These are phyloP conservation scores for Charina bottae DNA, from an alignment of 2,113 vertebrate species.

Conservation along the genomic window DNA sequence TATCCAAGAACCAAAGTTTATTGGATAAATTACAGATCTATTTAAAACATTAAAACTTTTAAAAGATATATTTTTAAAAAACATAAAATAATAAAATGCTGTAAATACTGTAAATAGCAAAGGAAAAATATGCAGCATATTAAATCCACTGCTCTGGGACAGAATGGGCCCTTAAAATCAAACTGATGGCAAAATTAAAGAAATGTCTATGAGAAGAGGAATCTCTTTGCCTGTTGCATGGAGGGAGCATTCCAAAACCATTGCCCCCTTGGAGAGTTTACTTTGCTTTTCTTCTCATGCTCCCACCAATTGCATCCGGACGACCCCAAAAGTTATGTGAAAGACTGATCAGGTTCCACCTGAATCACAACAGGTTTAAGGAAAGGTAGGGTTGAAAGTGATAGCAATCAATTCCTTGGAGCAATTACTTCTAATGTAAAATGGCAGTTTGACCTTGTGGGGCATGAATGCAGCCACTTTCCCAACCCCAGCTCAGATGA, in stretches of 20 bases:
- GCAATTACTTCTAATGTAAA: neutral
- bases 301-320: neutral
- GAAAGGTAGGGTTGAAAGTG: neutral
- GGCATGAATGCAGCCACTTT: accelerated
- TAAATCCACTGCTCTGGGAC: too few relatives aligned
- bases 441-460: accelerated
- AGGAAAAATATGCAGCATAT: too few relatives aligned
- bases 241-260: neutral
- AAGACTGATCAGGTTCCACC: neutral
- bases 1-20: too few relatives aligned
- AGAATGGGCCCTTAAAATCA: too few relatives aligned
- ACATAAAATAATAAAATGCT: too few relatives aligned
- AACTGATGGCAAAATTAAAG: too few relatives aligned
- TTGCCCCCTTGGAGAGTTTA: neutral
- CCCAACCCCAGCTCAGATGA: accelerated
- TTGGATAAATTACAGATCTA: too few relatives aligned
- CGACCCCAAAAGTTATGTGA: neutral
- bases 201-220: neutral
- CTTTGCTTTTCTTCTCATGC: too few relatives aligned
- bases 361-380: neutral
- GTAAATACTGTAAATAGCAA: too few relatives aligned
- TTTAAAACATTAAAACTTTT: too few relatives aligned
- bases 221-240: neutral
- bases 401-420: accelerated
- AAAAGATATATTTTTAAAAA: too few relatives aligned